These are phyloP conservation scores for Eilema depressum DNA, from an alignment of 2,888 invertebrate genomes.

Conservation along the genomic window DNA sequence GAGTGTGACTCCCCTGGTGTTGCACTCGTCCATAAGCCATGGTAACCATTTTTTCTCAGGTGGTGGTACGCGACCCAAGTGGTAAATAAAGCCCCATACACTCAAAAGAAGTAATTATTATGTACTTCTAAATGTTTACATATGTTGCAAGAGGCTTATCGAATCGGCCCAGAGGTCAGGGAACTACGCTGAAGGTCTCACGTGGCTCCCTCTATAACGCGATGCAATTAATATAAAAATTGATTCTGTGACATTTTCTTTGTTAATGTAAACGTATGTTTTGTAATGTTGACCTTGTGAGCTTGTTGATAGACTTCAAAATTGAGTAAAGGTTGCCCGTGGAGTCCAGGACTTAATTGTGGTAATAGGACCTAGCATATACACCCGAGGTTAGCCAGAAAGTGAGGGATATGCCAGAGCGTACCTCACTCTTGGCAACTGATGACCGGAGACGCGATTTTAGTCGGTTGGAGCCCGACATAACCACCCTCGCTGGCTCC, in stretches of 20 bases:
- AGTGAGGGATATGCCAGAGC: no score
- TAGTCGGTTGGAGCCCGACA: no score
- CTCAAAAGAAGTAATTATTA: not conserved
- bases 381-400: no score
- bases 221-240: not conserved
- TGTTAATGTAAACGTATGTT: not conserved
- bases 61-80: no score
- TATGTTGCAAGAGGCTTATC: not conserved
- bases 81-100: not conserved
- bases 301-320: not conserved
- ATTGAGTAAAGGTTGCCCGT: not conserved
- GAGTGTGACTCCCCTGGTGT: no score
- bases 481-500: no score
- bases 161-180: not conserved
- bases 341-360: not conserved
- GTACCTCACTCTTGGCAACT: no score
- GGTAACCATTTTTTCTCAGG: no score
- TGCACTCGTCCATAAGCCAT: no score
- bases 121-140: not conserved
- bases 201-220: not conserved
- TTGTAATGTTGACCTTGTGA: not conserved
- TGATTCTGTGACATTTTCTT: not conserved
- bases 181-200: not conserved
- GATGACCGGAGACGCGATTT: no score
- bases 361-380: no score